phyloP scores from a whole-genome alignment of 92 coral and sea anemone genomes.

The Muricea muricata region DNA sequence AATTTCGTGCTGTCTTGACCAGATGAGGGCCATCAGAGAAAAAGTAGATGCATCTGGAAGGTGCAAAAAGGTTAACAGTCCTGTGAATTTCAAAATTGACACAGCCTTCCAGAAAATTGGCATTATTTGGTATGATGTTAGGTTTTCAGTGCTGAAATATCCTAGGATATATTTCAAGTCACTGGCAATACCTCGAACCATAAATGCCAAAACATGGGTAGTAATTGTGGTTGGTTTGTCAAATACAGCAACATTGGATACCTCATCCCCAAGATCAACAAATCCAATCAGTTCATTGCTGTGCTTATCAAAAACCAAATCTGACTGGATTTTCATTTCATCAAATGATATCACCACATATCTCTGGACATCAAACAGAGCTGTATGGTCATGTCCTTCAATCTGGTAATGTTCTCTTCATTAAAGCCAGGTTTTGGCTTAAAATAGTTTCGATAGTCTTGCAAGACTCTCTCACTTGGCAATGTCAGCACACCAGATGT shows the following conservation, averaged over 20 bases:
- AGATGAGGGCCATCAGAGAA: conserved; percentile 50
- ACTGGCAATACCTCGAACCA: conserved; percentile 45
- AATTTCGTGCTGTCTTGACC: conserved; percentile 64
- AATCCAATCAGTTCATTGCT: conserved; percentile 63
- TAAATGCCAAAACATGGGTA: conserved; percentile 49
- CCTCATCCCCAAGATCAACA: conserved; percentile 61
- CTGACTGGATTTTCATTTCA: conserved; percentile 41
- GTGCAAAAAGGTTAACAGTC: too few relatives aligned
- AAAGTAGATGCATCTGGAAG: too few relatives aligned
- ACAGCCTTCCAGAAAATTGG: conserved; percentile 33
- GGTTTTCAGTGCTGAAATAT: background rate
- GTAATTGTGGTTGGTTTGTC: conserved; percentile 36
- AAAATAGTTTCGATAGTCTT: conserved; percentile 54
- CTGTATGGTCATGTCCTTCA: background rate
- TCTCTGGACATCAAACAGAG: conserved; percentile 30
- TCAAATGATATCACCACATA: conserved; percentile 31
- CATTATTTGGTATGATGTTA: conserved; percentile 4
- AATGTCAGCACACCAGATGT: conserved; percentile 43
- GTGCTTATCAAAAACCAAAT: conserved; percentile 40
- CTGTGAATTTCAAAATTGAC: background rate
- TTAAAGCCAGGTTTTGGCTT: conserved; percentile 54
- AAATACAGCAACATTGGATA: conserved; percentile 37
- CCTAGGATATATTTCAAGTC: conserved; percentile 23
- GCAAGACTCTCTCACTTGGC: conserved; percentile 47
- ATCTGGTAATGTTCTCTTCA: conserved; percentile 1